Base-by-base conservation (phyloP, 30 jellyfish, hydroid and myxozoan species). In the Rhopilema esculentum region DNA sequence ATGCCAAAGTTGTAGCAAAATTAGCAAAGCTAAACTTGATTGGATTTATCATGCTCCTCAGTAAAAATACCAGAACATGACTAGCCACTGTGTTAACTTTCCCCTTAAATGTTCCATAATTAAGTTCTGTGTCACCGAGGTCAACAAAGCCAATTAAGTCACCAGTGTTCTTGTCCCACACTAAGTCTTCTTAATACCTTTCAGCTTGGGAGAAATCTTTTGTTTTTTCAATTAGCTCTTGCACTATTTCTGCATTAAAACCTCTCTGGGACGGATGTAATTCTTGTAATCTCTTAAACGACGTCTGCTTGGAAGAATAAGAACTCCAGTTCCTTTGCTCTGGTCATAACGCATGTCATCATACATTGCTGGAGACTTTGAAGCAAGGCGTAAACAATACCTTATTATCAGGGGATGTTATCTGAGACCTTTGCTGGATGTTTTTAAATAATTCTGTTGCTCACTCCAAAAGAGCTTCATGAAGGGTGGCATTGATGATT, bases 161-260 rank as follows among this genome's bases (percentile, higher is more conserved):
- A 20, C 93, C 89, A 18, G 87, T 82, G 61, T 90, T 87, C 81
- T 90, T 82, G 85, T 90, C 97, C 95, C 97, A 89, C 23, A 89
- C 97, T 8, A 89, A 48, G 63, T 71, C 86, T 27, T 80, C 93
- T 40, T 89, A 63, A 57, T 18, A 72, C 7, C 65, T 40, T 77
- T 80, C 90, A 12, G 61, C 73, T 16, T 75, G 87, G 26, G 67
- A 62, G 82, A 79, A 66, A 6, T 40, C 49, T 69, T 31, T n/a
- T 9, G 69, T 81, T 52, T 71, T 63, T 49, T 28, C 66, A 0
- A 24, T 73, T 1, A 83, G 82, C 63, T 90, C 97, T 40, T 53
- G 26, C 48, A 90, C 84, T n/a, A 90, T 73, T 6, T 68, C 95
- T n/a, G 29, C 40, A 68, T 90, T 90, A 90, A 81, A 75, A 22